Conservation (phyloP, 2,888 invertebrate species). For the Cacoxenus indagator region DNA sequence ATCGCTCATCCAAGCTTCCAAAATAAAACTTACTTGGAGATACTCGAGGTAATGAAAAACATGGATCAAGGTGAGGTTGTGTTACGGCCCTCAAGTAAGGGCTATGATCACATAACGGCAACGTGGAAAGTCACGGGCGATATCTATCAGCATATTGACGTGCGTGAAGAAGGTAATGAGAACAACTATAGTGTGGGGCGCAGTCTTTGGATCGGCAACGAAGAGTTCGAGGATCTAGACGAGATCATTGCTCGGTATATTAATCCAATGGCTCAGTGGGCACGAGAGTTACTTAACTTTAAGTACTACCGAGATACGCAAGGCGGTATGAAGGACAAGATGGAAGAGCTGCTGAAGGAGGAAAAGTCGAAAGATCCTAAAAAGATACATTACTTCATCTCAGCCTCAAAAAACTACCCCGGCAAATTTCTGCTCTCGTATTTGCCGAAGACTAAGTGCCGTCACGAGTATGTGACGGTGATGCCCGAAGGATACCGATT, state of each 20-base stretch:
- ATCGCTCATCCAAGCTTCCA: slow-evolving; percentile 98
- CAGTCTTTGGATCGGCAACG: slow-evolving; percentile 87
- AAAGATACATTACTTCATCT: slow-evolving; percentile 90
- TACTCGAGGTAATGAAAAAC: slow-evolving; percentile 88
- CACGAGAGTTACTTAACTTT: slow-evolving; percentile 90
- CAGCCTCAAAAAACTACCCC: slow-evolving; percentile 87
- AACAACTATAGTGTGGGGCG: slow-evolving; percentile 95
- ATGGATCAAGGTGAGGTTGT: slow-evolving; percentile 98
- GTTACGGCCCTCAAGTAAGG: slow-evolving; percentile 97
- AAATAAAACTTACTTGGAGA: slow-evolving; percentile 94
- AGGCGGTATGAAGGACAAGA: slow-evolving; percentile 86
- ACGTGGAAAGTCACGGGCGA: slow-evolving; percentile 98
- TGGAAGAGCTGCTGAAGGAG: slow-evolving; percentile 88
- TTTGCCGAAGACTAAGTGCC: slow-evolving; percentile 84
- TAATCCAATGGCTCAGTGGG: slow-evolving; percentile 95
- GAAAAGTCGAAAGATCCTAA: slow-evolving; percentile 90
- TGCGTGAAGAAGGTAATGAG: slow-evolving; percentile 95
- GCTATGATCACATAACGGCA: slow-evolving; percentile 94
- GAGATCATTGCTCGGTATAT: slow-evolving; percentile 98
- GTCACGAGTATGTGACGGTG: slow-evolving; percentile 93
- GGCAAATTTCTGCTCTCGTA: slow-evolving; percentile 96
- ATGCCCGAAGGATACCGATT: slow-evolving; percentile 94
- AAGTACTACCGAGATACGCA: slow-evolving; percentile 88
- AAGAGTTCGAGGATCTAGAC: slow-evolving; percentile 98
- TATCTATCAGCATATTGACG: slow-evolving; percentile 96